Evolutionary conservation across 2,113 vertebrate species (phyloP).

Genomic region (Nycticorax nycticorax): DNA sequence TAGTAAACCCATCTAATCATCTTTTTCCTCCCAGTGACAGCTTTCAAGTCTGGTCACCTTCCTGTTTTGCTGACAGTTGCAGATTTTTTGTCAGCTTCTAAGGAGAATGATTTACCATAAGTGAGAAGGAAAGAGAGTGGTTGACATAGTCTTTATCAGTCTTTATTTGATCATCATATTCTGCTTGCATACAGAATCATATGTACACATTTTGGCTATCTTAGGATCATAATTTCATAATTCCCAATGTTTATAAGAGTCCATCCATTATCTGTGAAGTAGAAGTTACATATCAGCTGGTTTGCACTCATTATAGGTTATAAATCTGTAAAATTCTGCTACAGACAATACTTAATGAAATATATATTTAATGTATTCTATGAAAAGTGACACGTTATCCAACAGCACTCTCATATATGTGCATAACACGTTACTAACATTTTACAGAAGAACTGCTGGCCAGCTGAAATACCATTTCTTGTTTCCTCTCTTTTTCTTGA

Average conservation of each 20-base stretch:
- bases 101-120: background rate
- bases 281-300: background rate
- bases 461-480: background rate
- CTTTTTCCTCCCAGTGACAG: background rate
- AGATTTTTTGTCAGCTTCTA: background rate
- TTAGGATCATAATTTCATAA: background rate
- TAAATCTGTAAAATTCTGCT: background rate
- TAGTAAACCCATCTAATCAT: background rate
- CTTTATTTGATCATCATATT: background rate
- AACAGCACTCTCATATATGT: background rate
- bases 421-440: background rate
- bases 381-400: background rate
- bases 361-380: background rate
- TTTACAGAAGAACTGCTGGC: background rate
- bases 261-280: background rate
- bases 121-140: background rate
- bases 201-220: background rate
- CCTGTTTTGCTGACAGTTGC: background rate
- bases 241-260: background rate
- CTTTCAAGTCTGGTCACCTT: background rate
- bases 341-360: background rate
- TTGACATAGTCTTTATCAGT: background rate
- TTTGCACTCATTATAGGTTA: background rate
- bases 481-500: background rate
- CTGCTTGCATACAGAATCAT: background rate